A percentile compares a stretch with the other conserved stretches of the same genome.
Evolutionary conservation across 1,140 invertebrate species (phyloP).

Genomic region (Druon quercuslanigerum): DNA sequence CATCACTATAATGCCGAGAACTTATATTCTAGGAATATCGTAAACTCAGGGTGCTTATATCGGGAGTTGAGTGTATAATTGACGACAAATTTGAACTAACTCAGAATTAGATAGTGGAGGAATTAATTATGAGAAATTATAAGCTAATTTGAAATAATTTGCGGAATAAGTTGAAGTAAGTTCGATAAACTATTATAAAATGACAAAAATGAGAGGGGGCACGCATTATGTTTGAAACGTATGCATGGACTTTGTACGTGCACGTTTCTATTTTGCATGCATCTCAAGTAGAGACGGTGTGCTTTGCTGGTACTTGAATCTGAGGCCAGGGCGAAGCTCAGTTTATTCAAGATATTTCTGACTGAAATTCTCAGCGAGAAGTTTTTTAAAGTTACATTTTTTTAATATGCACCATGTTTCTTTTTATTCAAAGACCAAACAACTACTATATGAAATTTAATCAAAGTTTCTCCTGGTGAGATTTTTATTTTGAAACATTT

Average conservation of each 20-base stretch:
- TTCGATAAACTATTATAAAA: slow-evolving; percentile 9
- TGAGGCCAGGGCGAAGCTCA: slow-evolving; percentile 6
- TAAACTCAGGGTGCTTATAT: too few species aligned
- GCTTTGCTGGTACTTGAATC: neutral
- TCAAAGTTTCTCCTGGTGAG: neutral
- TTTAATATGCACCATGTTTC: neutral
- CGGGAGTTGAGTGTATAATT: too few species aligned
- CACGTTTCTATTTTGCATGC: slow-evolving; percentile 22
- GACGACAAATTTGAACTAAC: neutral
- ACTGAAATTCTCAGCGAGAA: slow-evolving; percentile 5
- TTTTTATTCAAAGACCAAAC: neutral
- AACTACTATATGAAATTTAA: neutral
- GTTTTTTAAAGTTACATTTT: slow-evolving; percentile 15
- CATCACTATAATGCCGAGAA: too few species aligned
- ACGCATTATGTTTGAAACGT: neutral
- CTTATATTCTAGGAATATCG: too few species aligned
- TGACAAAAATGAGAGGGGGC: neutral
- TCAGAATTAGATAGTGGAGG: neutral
- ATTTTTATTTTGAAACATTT: too few species aligned
- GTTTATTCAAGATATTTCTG: slow-evolving; percentile 28
- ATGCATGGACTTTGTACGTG: neutral
- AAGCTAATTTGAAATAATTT: slow-evolving; percentile 3
- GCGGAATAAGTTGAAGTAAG: slow-evolving; percentile 8
- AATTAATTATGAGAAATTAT: neutral
- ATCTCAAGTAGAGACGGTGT: slow-evolving; percentile 21